A percentile compares a stretch with the other conserved stretches of the same genome.
Evolutionary conservation across 2,113 vertebrate species (phyloP).

Genomic region (Colistium nudipinnis): DNA sequence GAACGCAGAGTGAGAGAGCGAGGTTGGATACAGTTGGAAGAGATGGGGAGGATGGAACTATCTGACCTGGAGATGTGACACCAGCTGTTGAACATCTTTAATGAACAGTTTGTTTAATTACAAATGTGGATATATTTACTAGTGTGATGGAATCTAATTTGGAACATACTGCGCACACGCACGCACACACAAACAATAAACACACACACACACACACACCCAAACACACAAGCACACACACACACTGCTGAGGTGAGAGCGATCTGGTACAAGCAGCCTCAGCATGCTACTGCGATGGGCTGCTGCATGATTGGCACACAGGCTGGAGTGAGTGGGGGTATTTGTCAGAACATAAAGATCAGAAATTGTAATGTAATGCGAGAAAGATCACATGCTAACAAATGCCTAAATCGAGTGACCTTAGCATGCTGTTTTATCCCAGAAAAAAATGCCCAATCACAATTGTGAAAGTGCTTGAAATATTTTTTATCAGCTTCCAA

Average conservation of each 20-base stretch:
- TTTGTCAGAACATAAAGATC: conserved; percentile 21
- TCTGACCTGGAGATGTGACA: conserved; percentile 39
- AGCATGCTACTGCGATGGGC: conserved; percentile 16
- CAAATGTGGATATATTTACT: conserved; percentile 6
- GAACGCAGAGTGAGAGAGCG: conserved; percentile 3
- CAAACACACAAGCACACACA: neutral
- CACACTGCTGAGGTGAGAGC: conserved; percentile 23
- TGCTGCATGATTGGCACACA: conserved; percentile 20
- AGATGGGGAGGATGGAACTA: neutral
- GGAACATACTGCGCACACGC: neutral
- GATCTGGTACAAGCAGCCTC: conserved; percentile 32
- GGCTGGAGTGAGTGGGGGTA: neutral
- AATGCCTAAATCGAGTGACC: neutral
- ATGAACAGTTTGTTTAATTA: neutral
- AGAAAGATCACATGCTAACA: neutral
- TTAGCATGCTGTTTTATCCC: too few species aligned
- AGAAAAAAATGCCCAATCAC: too few species aligned
- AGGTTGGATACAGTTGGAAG: neutral
- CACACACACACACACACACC: conserved; percentile 1
- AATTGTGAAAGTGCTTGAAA: too few species aligned
- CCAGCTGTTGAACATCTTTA: conserved; percentile 40
- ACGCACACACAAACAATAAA: neutral
- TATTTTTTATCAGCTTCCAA: too few species aligned
- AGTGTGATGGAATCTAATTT: neutral
- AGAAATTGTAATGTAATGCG: neutral